phyloP scores from a whole-genome alignment of 1,140 invertebrate genomes.

The Drosophila micromelanica region DNA sequence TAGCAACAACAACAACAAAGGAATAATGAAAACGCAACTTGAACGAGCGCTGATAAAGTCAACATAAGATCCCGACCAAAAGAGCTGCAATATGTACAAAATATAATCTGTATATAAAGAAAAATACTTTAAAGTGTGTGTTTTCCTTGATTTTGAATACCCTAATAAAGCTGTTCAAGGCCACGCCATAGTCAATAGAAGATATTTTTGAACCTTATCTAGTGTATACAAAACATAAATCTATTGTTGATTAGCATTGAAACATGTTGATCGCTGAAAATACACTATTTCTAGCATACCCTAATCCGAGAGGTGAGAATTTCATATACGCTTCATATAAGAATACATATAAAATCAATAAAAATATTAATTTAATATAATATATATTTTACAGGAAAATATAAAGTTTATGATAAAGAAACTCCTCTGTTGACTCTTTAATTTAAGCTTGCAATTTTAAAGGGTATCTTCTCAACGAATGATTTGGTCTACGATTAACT shows the following conservation, averaged over 20 bases:
- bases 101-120: background rate
- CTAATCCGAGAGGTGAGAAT: too few relatives aligned
- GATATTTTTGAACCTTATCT: conserved; percentile 10
- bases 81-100: background rate
- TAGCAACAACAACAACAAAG: conserved; percentile 9
- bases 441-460: background rate
- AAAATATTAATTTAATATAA: too few relatives aligned
- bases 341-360: too few relatives aligned
- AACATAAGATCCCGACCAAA: conserved; percentile 7
- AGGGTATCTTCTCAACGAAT: background rate
- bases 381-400: too few relatives aligned
- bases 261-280: background rate
- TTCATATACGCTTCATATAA: background rate
- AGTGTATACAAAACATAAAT: conserved; percentile 3
- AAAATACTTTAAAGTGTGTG: background rate
- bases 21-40: conserved; percentile 14
- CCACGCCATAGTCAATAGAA: conserved; percentile 9
- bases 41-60: conserved; percentile 34
- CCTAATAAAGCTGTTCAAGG: conserved; percentile 9
- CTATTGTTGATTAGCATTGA: background rate
- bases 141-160: conserved; percentile 1
- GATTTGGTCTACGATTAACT: background rate
- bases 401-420: too few relatives aligned
- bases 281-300: background rate
- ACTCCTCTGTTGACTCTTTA: too few relatives aligned